A percentile compares a stretch with the other conserved stretches of the same genome.
Conservation (phyloP, 2,888 invertebrate species). For the Caenorhabditis imperialis region DNA sequence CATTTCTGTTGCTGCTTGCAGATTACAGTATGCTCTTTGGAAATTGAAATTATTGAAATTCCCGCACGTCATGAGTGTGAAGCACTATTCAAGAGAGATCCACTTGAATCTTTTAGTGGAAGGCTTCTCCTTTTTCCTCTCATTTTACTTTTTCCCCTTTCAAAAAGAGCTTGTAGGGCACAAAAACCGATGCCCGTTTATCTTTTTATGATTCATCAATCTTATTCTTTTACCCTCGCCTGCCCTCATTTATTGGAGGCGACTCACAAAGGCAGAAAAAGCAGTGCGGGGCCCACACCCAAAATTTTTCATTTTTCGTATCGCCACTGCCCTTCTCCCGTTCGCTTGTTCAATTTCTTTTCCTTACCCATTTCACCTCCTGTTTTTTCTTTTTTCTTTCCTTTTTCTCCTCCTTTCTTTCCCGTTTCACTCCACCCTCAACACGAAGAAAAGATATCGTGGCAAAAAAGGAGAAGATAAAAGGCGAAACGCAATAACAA, state of each 20-base stretch:
- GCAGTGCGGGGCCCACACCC: constrained; percentile 6
- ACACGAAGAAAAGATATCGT: constrained; percentile 1
- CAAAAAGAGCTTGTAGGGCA: too few species aligned
- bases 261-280: background rate
- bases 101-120: background rate
- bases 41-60: too few species aligned
- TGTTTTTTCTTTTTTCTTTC: constrained; percentile 9
- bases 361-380: constrained; percentile 8
- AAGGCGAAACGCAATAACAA: constrained; percentile 37
- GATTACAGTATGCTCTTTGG: too few species aligned
- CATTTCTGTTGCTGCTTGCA: too few species aligned
- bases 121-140: background rate
- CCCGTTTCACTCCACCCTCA: constrained; percentile 1
- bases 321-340: constrained; percentile 2
- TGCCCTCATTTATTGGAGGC: constrained; percentile 14
- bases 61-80: constrained; percentile 8
- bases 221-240: constrained; percentile 21
- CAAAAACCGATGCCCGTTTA: background rate
- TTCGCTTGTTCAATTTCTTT: constrained; percentile 1
- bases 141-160: constrained; percentile 1
- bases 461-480: too few species aligned
- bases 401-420: constrained; percentile 12
- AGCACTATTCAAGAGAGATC: constrained; percentile 8
- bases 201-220: constrained; percentile 52
- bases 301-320: constrained; percentile 6